These are phyloP conservation scores for Xerus inauris DNA, from an alignment of 2,113 vertebrate species.

Conservation along the genomic window DNA sequence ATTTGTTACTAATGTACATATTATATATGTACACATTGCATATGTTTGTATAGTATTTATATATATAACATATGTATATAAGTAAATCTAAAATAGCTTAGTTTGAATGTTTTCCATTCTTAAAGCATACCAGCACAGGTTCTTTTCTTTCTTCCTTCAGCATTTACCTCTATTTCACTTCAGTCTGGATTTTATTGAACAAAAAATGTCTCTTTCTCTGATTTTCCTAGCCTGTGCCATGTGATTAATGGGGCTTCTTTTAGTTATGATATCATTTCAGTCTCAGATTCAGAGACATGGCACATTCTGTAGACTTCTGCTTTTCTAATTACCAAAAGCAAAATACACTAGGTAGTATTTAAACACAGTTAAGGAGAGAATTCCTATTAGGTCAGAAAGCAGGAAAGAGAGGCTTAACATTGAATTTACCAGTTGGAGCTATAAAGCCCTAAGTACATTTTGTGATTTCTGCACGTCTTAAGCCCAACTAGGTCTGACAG, in stretches of 20 bases:
- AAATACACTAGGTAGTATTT: constrained; percentile 64
- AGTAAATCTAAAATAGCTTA: not conserved
- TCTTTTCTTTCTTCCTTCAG: not conserved
- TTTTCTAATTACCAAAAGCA: constrained; percentile 70
- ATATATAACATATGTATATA: not conserved
- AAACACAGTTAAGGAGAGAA: constrained; percentile 39
- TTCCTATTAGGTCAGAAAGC: constrained; percentile 70
- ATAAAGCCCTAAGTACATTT: constrained; percentile 53
- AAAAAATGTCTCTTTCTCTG: not conserved
- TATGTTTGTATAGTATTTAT: not conserved
- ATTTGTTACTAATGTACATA: not conserved
- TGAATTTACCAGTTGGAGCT: constrained; percentile 65
- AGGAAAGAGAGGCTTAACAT: constrained; percentile 68
- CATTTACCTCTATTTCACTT: constrained; percentile 43
- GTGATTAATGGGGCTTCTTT: constrained; percentile 68
- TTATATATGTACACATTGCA: not conserved
- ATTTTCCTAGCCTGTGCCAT: constrained; percentile 17
- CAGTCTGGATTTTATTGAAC: constrained; percentile 59
- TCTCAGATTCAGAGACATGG: constrained; percentile 67
- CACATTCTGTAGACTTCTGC: constrained; percentile 57
- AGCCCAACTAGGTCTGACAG: constrained; percentile 66
- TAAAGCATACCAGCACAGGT: not conserved
- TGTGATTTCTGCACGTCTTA: constrained; percentile 61
- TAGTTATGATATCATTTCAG: constrained; percentile 67
- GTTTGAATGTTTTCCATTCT: constrained; percentile 33